Conservation (phyloP, 2,888 invertebrate genomes). For the Drosophila koepferae region DNA sequence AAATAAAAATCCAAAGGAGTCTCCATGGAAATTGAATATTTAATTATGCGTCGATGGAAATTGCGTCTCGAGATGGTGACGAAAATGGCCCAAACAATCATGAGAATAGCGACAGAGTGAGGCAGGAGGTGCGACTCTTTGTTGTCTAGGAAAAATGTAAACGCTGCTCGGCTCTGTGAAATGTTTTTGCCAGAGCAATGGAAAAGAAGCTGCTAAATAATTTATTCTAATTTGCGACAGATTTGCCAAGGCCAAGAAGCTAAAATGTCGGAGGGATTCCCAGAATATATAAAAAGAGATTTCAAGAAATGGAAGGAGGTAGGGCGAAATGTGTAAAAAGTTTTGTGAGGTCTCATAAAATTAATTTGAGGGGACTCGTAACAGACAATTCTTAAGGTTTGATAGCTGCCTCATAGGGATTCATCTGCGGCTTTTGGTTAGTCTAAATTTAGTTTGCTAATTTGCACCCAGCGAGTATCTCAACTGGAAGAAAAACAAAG, state of each 20-base stretch:
- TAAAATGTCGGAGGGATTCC: constrained; percentile 24
- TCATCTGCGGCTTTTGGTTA: constrained; percentile 29
- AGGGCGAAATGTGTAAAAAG: constrained; percentile 30
- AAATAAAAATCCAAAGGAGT: constrained; percentile 52
- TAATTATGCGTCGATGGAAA: constrained; percentile 72
- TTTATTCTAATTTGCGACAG: constrained; percentile 70
- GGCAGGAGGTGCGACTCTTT: background rate
- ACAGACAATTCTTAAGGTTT: constrained; percentile 40
- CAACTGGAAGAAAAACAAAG: constrained; percentile 34
- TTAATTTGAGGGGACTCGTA: constrained; percentile 40
- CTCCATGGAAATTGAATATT: constrained; percentile 73
- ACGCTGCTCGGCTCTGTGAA: constrained; percentile 34
- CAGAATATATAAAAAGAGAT: background rate
- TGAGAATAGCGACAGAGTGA: constrained; percentile 11
- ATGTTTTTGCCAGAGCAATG: constrained; percentile 36
- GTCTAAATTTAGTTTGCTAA: constrained; percentile 31
- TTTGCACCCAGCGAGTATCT: constrained; percentile 27
- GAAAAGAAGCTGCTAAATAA: constrained; percentile 60
- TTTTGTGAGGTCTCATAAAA: constrained; percentile 29
- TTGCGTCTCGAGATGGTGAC: constrained; percentile 65
- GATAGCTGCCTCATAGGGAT: constrained; percentile 17
- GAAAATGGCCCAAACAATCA: constrained; percentile 59
- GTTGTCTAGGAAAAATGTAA: constrained; percentile 45
- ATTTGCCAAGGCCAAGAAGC: constrained; percentile 56
- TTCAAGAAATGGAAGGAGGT: background rate